Percentiles rank a stretch among this genome's conserved stretches.
phyloP scores from a whole-genome alignment of 2,888 invertebrate species.

The Calameuta idolon region DNA sequence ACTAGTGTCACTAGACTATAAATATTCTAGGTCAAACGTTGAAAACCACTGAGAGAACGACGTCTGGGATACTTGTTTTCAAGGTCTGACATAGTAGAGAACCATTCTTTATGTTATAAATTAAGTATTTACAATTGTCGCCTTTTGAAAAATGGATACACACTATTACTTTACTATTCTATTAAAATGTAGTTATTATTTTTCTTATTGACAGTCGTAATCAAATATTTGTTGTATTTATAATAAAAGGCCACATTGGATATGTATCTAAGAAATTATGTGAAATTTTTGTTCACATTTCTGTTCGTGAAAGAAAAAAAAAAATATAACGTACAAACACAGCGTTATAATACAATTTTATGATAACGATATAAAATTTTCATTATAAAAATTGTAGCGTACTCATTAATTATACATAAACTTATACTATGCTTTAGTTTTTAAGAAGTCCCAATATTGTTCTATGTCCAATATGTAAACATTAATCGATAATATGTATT shows the following conservation, averaged over 20 bases:
- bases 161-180: not conserved
- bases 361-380: not conserved
- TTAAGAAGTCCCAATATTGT: not conserved
- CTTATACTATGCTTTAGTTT: not conserved
- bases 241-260: not conserved
- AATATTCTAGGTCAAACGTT: not conserved
- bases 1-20: not conserved
- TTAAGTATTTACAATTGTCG: not conserved
- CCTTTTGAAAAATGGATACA: not conserved
- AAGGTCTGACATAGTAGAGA: not conserved
- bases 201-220: not conserved
- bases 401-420: no score
- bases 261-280: not conserved
- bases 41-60: not conserved
- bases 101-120: not conserved
- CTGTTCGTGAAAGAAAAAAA: not conserved
- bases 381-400: not conserved
- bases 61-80: not conserved
- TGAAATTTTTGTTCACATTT: not conserved
- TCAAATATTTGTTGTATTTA: not conserved
- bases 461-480: not conserved
- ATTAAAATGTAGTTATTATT: not conserved
- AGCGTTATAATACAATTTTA: not conserved
- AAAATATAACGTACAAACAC: not conserved
- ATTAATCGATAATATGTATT: not conserved